Evolutionary conservation across 2,113 vertebrate genomes (phyloP), one percentile per base, ranked within the genome.

Genomic region (Mesembrinibis cayennensis): DNA sequence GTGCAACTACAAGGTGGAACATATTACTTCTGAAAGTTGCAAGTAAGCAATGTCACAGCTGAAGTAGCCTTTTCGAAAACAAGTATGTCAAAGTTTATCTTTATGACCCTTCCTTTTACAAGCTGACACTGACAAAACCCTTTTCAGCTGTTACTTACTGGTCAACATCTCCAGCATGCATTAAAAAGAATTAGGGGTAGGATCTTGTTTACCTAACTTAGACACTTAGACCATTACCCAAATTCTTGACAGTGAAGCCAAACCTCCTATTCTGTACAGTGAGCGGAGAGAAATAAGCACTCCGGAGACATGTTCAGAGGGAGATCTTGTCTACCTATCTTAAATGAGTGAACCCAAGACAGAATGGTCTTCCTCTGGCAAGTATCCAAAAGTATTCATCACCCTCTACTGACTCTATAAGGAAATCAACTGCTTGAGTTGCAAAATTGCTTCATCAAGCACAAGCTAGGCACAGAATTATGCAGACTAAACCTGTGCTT

Each of bases 51-150:
- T 70, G 80, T 26, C 70, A 69, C 56, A 82, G 59, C 71, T 96
- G 83, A 82, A 88, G 42, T 27, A 96, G 90, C 49, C 81, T 96
- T 96, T 97, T 58, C 76, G 89, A 94, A 94, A 95, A 40, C 23
- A 94, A 81, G 20, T 67, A 91, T 32, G 90, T 74, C 59, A 15
- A 93, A 71, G 42, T 92, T 87, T 55, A 96, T 80, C 83, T 97
- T 94, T 65, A 67, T 89, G 74, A 96, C 69, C 79, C 95, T 96
- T 90, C 63, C 82, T 91, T 94, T 83, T 95, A 74, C 38, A 84
- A 81, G 42, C 14, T 53, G 65, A 79, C 47, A 69, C 50, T 53
- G 67, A 82, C 45, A 95, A 94, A 96, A 74, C 26, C 38, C 49
- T 87, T 83, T 66, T 26, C 82, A 96, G 53, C 50, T 74, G 36